Evolutionary conservation across 2,113 vertebrate genomes (phyloP).

Genomic region (Forbesichthys papilliferus): DNA sequence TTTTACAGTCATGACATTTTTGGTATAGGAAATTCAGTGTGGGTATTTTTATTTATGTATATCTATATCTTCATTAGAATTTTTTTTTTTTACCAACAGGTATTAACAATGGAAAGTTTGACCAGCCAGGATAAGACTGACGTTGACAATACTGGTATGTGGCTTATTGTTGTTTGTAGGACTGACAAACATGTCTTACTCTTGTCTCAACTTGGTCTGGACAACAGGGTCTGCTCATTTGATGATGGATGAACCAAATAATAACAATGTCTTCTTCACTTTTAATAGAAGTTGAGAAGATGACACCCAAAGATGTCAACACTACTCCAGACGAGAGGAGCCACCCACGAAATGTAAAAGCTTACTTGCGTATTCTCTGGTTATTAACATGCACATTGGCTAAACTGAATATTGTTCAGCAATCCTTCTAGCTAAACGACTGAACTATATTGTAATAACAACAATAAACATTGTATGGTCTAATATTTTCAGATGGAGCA

Average conservation of each 20-base stretch:
- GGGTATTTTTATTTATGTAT: not conserved
- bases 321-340: slow-evolving; percentile 4
- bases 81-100: slow-evolving; percentile 16
- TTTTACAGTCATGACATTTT: not conserved
- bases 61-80: not conserved
- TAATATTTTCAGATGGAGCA: slow-evolving; percentile 40
- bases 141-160: slow-evolving; percentile 28
- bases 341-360: slow-evolving; percentile 46
- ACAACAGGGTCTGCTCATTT: not conserved
- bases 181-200: no score
- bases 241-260: not conserved
- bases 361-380: not conserved
- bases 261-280: not conserved
- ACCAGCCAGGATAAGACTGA: slow-evolving; percentile 28
- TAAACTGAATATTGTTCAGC: not conserved
- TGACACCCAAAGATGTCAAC: slow-evolving; percentile 24
- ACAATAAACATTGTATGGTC: not conserved
- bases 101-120: slow-evolving; percentile 9
- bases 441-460: not conserved
- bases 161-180: not conserved
- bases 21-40: not conserved
- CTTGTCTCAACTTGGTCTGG: not conserved
- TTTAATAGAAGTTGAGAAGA: slow-evolving; percentile 44
- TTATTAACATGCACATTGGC: not conserved
- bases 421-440: not conserved